A percentile compares a stretch with the other conserved stretches of the same genome.
These are phyloP conservation scores for Odontomachus brunneus DNA, from an alignment of 1,140 invertebrate species.

Conservation along the genomic window DNA sequence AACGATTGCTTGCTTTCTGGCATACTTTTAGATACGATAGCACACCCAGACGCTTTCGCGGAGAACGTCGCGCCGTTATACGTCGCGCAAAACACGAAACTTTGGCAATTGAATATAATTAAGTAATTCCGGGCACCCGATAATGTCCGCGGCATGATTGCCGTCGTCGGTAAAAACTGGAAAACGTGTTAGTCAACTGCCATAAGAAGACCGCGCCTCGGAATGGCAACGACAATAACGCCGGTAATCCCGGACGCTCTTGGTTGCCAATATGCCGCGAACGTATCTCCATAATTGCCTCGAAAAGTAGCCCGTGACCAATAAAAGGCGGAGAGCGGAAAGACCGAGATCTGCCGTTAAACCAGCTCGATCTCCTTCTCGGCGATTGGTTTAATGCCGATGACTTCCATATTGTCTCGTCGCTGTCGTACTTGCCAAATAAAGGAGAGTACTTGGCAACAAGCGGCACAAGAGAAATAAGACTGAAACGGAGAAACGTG, in stretches of 20 bases:
- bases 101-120: slow-evolving; percentile 85
- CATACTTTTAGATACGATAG: slow-evolving; percentile 59
- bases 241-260: slow-evolving; percentile 78
- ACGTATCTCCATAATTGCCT: slow-evolving; percentile 82
- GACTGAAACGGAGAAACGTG: too few relatives aligned
- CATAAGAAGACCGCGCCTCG: slow-evolving; percentile 80
- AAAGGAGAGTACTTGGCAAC: too few relatives aligned
- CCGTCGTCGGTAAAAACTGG: slow-evolving; percentile 68
- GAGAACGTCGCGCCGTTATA: slow-evolving; percentile 28
- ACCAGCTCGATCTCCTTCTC: slow-evolving; percentile 61
- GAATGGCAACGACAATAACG: slow-evolving; percentile 79
- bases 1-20: slow-evolving; percentile 24
- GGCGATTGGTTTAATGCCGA: slow-evolving; percentile 19
- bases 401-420: not conserved
- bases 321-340: slow-evolving; percentile 78
- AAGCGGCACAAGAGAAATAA: too few relatives aligned
- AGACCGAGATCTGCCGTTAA: slow-evolving; percentile 71
- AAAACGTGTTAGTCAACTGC: slow-evolving; percentile 78
- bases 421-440: too few relatives aligned
- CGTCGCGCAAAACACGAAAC: slow-evolving; percentile 70
- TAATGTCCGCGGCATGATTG: slow-evolving; percentile 63
- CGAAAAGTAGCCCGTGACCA: slow-evolving; percentile 79
- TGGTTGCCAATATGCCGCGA: slow-evolving; percentile 83
- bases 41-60: slow-evolving; percentile 16
- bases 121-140: slow-evolving; percentile 77